phyloP scores from a whole-genome alignment of 2,113 vertebrate genomes.

The Oreocharis arfaki region DNA sequence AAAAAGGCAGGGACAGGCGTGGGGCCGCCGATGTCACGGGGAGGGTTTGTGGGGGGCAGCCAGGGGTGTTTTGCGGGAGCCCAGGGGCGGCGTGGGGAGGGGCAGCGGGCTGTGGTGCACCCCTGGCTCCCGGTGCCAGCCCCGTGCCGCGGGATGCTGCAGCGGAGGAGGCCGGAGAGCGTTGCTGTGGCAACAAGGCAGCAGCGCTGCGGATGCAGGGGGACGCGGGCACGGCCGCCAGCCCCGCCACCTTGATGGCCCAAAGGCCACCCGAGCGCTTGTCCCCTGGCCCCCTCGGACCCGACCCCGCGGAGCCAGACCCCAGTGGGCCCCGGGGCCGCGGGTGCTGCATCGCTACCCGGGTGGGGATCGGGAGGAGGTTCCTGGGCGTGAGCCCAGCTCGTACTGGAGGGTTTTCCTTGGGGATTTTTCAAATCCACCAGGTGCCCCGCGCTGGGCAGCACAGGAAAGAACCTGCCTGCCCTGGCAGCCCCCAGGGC shows the following conservation, averaged over 20 bases:
- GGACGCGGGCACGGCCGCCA: background rate
- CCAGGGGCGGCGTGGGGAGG: rapidly evolving
- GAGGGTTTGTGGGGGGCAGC: rapidly evolving
- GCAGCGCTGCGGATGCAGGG: background rate
- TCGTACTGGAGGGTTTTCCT: background rate
- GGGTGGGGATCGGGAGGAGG: rapidly evolving
- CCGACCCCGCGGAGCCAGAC: rapidly evolving
- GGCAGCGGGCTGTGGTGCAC: rapidly evolving
- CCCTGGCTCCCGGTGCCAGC: rapidly evolving
- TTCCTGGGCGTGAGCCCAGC: background rate
- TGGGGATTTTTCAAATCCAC: rapidly evolving
- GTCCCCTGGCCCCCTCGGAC: background rate
- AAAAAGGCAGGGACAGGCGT: rapidly evolving
- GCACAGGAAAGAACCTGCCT: rapidly evolving
- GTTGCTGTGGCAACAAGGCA: constrained; percentile 49
- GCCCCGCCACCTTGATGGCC: rapidly evolving
- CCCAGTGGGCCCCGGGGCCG: rapidly evolving
- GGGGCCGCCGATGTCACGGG: rapidly evolving
- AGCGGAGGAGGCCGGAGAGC: background rate
- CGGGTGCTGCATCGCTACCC: background rate
- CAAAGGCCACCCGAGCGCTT: rapidly evolving
- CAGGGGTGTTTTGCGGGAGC: rapidly evolving
- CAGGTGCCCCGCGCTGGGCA: rapidly evolving
- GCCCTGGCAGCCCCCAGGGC: rapidly evolving
- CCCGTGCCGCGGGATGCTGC: constrained; percentile 9